Conservation (phyloP, 92 coral and sea anemone species). For the Epizoanthus rinbou region DNA sequence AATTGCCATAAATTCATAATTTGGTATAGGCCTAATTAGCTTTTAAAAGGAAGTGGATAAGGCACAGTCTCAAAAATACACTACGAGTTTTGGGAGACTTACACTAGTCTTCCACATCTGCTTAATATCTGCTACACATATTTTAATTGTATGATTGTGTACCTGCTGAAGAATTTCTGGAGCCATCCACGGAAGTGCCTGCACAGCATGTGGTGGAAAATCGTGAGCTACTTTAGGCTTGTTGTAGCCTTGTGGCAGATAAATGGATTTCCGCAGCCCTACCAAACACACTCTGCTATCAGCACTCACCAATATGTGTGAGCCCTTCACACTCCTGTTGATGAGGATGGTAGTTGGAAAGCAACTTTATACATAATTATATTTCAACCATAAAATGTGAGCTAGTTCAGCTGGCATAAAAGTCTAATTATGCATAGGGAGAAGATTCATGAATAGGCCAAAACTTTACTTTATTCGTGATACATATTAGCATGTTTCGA, state of each 20-base stretch:
- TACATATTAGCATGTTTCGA: too few relatives aligned
- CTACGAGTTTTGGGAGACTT: too few relatives aligned
- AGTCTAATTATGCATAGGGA: too few relatives aligned
- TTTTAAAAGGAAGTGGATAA: too few relatives aligned
- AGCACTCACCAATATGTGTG: constrained; percentile 78
- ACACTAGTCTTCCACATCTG: background rate
- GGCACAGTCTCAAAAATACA: too few relatives aligned
- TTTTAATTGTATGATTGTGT: background rate
- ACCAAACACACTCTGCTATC: constrained; percentile 82
- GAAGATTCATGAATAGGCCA: too few relatives aligned
- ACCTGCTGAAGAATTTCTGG: constrained; percentile 98
- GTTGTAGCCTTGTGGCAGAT: constrained; percentile 66
- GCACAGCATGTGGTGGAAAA: constrained; percentile 89
- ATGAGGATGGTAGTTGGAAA: background rate
- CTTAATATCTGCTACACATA: background rate
- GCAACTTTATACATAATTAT: too few relatives aligned
- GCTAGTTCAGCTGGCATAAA: too few relatives aligned
- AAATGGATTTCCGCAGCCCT: constrained; percentile 85
- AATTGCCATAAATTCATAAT: too few relatives aligned
- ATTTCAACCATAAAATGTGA: too few relatives aligned
- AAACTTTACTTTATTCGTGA: too few relatives aligned
- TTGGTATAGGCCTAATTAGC: too few relatives aligned
- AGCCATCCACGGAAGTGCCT: constrained; percentile 93
- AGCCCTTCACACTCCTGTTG: constrained; percentile 86
- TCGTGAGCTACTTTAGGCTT: constrained; percentile 75